Evolutionary conservation across 1,140 invertebrate species (phyloP), one percentile per base, ranked within the genome.

Genomic region (Drosophila trapezifrons): DNA sequence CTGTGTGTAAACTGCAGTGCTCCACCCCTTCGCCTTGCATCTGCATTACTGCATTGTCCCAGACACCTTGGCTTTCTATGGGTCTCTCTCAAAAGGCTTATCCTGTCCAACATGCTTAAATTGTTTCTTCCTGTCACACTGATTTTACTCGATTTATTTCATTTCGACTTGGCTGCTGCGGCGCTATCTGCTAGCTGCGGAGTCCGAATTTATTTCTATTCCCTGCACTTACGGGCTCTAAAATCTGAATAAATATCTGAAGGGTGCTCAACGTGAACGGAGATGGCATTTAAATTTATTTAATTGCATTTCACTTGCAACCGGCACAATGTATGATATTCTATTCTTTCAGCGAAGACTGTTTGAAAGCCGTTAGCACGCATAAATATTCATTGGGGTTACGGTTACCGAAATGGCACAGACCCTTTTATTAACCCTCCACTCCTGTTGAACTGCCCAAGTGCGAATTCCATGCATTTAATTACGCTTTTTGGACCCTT

Each of bases 41-140:
- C 66, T 71, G 72, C 71, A 83, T 66, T 82, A 65, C 79, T 71
- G 79, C 84, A 87, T 79, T 87, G 84, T 87, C 81, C 63, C 64
- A 89, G 79, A 78, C 83, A 87, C 83, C 74, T 77, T 89, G 78
- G 75, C 76, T 65, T 64, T 35, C 15, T 40, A 32, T 27, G 71
- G 27, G 35, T 27, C 51, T 45, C 72, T 73, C 54, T 52, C 71
- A 25, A 67, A 69, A 43, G 79, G 80, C 80, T 89, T 89, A 89
- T 89, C 84, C 84, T 89, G 85, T 80, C 84, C 85, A 89, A 89
- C 66, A 87, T 84, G 84, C 69, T 89, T 89, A 89, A 89, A 89
- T 89, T 89, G 85, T 90, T 89, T 89, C 85, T 78, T 89, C 59
- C 84, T 89, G 84, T 89, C 83, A 80, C 84, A 89, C 63, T 90